Base-by-base conservation (phyloP, 2,888 invertebrate species). In the Ichneumoninae sp. region DNA sequence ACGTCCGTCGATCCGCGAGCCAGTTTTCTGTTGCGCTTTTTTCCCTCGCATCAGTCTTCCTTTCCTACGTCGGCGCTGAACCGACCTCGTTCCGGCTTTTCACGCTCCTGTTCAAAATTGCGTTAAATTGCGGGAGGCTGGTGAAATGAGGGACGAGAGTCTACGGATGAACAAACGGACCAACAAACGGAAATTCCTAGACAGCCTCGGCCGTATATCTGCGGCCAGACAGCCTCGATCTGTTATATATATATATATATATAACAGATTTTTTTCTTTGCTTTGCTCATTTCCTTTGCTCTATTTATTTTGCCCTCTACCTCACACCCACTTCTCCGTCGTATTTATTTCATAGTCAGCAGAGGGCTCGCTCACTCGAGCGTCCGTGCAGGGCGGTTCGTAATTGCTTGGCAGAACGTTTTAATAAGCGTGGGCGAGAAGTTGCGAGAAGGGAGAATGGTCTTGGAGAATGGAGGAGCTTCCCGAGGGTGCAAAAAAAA, bases 361-460 rank as follows among this genome's bases (percentile, higher is more conserved):
- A 26, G 40, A 69, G 65, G 65, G 54, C 1, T 19, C 47, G 63
- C 52, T 26, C 44, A 70, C 63, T 68, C 60, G 68, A 52, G 70
- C 47, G 54, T 79, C 44, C 69, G 52, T 54, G 74, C 68, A 33
- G 54, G 63, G 77, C 36, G 26, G 73, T 47, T 74, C 77, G 81
- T 81, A 71, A 78, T 83, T 75, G 79, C 65, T 79, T 65, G 81
- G 68, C 73, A 81, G 85, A 88, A 89, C 82, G 83, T 89, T 90
- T 89, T 90, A 90, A 90, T 90, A 90, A 90, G 87, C 85, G 86
- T 80, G 86, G 79, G 84, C 81, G 81, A 83, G 84, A 77, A 85
- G 83, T 81, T 63, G 79, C 26, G 63, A 30, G 52, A 69, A 54
- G 54, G 36, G 50, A 50, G 33, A 54, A 74, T 57, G 26, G 57